Conservation (phyloP, 2,888 invertebrate species). For the Sympetrum striolatum region DNA sequence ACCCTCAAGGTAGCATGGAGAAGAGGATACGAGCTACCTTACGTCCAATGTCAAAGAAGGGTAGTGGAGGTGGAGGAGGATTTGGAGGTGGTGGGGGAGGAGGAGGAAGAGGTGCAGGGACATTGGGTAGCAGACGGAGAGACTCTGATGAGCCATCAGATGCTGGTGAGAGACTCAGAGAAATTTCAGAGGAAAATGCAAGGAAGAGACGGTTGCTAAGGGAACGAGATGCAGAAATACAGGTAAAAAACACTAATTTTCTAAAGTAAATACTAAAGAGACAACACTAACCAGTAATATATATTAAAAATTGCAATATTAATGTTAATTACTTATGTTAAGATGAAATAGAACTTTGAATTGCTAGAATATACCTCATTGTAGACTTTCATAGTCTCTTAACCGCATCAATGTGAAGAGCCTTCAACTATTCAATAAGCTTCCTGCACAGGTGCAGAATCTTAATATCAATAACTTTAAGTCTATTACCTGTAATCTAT, state of each 20-base stretch:
- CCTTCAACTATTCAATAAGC: too few species aligned
- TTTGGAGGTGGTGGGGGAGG: background rate
- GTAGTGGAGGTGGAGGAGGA: background rate
- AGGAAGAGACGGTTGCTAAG: conserved; percentile 81
- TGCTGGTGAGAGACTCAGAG: conserved; percentile 81
- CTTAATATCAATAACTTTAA: too few species aligned
- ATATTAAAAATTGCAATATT: too few species aligned
- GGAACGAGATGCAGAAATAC: conserved; percentile 83
- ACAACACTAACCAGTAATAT: too few species aligned
- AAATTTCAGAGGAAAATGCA: conserved; percentile 83
- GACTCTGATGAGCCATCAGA: conserved; percentile 80
- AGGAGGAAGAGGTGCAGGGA: background rate
- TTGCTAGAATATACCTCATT: too few species aligned
- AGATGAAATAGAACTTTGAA: too few species aligned
- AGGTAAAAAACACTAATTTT: conserved; percentile 61
- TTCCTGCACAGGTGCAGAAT: too few species aligned
- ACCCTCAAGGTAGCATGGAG: conserved; percentile 83
- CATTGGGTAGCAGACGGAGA: conserved; percentile 61
- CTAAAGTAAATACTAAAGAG: background rate
- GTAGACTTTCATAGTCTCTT: too few species aligned
- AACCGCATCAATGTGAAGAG: too few species aligned
- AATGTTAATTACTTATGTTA: too few species aligned
- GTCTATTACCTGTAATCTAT: too few species aligned
- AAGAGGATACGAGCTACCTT: conserved; percentile 86
- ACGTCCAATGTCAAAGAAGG: conserved; percentile 79